Conservation (phyloP, 2,797 vertebrate species). For the Gymnoscopelus braueri region DNA sequence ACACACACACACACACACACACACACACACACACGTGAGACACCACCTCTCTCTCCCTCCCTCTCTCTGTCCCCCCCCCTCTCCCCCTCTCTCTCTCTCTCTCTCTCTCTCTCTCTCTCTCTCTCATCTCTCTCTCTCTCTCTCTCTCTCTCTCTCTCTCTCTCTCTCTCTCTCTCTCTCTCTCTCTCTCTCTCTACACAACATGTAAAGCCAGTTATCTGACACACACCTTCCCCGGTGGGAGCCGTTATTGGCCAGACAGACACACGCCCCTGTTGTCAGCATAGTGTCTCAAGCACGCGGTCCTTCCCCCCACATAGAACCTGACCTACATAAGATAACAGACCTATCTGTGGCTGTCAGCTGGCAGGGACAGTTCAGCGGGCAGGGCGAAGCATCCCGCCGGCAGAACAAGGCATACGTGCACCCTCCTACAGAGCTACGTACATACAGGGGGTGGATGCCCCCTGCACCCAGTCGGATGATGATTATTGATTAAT, state of each 20-base stretch:
- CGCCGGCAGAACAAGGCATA: constrained; percentile 3
- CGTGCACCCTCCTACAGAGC: too few species aligned
- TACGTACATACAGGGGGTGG: too few species aligned
- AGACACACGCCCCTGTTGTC: constrained; percentile 38
- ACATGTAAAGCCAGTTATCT: too few species aligned
- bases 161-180: too few species aligned
- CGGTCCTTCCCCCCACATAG: constrained; percentile 11
- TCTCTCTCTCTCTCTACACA: too few species aligned
- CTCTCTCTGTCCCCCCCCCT: too few species aligned
- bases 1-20: constrained; percentile 6
- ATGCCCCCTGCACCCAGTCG: too few species aligned
- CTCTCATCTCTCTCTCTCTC: too few species aligned
- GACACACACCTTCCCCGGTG: constrained; percentile 57
- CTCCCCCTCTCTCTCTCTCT: too few species aligned
- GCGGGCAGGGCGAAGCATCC: constrained; percentile 2
- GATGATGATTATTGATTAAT: too few species aligned
- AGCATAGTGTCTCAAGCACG: constrained; percentile 12
- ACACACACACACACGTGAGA: constrained; percentile 1
- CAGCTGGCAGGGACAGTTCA: constrained; percentile 31
- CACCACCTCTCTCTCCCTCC: neutral
- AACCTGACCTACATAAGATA: constrained; percentile 57
- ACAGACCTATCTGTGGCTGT: constrained; percentile 38
- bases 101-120: too few species aligned
- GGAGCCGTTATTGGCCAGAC: constrained; percentile 60
- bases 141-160: too few species aligned